Base-by-base conservation (phyloP, 2,888 invertebrate species). In the Brachynemurus nebulosus region DNA sequence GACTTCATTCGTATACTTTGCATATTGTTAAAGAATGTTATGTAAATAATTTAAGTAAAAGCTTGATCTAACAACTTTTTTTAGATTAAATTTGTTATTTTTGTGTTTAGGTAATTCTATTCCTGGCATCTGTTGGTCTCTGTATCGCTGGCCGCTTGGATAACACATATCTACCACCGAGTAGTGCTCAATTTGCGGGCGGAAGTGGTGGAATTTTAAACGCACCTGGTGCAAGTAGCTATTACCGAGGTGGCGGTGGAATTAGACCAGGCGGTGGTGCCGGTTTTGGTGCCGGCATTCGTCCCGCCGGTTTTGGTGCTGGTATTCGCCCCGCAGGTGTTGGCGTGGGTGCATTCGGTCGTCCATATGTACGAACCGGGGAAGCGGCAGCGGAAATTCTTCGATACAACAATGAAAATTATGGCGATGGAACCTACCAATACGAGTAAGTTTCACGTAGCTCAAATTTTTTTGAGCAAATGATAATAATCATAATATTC, bases 371-470 rank as follows among this genome's bases (percentile, higher is more conserved):
- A 5, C 17, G 16, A 17, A 6, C 14, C 18, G 37, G 16, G 9
- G 37, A 14, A 6, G 37, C 37, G 7, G 19, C 14, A 9, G 16
- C 18, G n/a, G 17, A 16, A 3, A 37, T 37, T 18, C 18, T 37
- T n/a, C 16, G 18, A 37, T 37, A 17, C 6, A 37, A 37, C 37
- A 37, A 37, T 17, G 37, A 37, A 18, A 37, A 37, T 19, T 17
- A 37, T 37, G 37, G 37, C 6, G 37, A 37, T 17, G 37, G 37
- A 16, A 14, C n/a, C 14, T 37, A 37, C 18, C 14, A 11, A 17
- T 37, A 16, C n/a, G 37, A 37, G 37, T 37, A 17, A 16, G 37
- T 37, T n/a, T 30, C n/a, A n/a, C n/a, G n/a, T n/a, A n/a, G n/a
- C n/a, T n/a, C n/a, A n/a, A n/a, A n/a, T n/a, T n/a, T n/a, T n/a